Evolutionary conservation across 1,140 invertebrate species (phyloP), one percentile per base, ranked within the genome.

Genomic region (Conus ventricosus): DNA sequence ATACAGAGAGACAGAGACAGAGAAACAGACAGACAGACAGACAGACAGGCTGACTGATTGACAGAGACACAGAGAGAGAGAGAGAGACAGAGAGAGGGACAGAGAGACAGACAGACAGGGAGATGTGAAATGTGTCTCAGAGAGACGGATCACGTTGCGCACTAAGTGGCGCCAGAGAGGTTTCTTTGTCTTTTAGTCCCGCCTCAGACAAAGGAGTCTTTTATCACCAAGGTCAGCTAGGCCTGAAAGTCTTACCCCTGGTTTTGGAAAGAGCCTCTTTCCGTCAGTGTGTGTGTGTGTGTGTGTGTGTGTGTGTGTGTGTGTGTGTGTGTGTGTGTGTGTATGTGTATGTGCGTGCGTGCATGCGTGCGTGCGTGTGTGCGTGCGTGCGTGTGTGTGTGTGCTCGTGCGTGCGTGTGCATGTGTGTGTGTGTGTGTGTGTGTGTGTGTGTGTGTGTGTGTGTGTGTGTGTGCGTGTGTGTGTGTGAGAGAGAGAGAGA

Each of bases 271-370:
- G 39, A 39, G 39, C 39, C 39, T 3, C 39, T 39, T 39, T 39
- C 39, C 39, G 0, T 39, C 39, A 39, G 39, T 1, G 57, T 60
- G 4, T 15, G 57, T 60, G 57, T 15, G 57, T 60, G 15, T 60
- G 57, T 60, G 57, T 60, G 57, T 60, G 57, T 60, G 57, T 4
- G 57, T 4, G 57, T 4, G 57, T 4, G n/a, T n/a, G n/a, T 78
- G 76, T 78, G 25, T 78, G 76, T 39, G 76, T 78, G 76, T 78
- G 76, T 51, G 76, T 78, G 76, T 78, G 76, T 78, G 76, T 78
- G 76, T 78, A 25, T 51, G 76, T 78, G 76, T 78, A 25, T 78
- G 76, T 39, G 76, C 39, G 76, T 78, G 76, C 39, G 76, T 78
- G 25, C 39, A 25, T 78, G 76, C 39, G 76, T 78, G 76, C 25